phyloP scores from a whole-genome alignment of 2,113 vertebrate species.

The Australoheros scitulus region DNA sequence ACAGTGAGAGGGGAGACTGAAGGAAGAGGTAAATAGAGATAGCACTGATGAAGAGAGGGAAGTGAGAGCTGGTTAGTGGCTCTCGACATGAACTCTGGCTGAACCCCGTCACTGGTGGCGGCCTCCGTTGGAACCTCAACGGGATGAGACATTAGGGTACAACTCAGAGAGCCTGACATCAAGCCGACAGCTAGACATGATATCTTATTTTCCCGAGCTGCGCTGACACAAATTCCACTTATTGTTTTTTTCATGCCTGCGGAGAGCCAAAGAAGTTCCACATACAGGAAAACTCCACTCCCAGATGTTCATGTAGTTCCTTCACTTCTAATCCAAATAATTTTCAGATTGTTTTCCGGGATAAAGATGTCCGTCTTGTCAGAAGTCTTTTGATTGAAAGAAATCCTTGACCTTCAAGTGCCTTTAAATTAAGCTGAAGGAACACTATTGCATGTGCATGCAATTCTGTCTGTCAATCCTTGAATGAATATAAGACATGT shows the following conservation, averaged over 20 bases:
- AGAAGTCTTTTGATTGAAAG: conserved; percentile 76
- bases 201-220: conserved; percentile 98
- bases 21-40: conserved; percentile 32
- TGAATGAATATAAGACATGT: conserved; percentile 72
- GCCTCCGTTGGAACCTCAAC: conserved; percentile 85
- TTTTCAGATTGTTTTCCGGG: conserved; percentile 86
- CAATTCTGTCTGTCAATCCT: conserved; percentile 81
- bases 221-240: conserved; percentile 95
- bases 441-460: conserved; percentile 77
- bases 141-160: conserved; percentile 90
- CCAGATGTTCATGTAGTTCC: conserved; percentile 86
- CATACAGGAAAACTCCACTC: conserved; percentile 77
- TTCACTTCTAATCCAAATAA: conserved; percentile 90
- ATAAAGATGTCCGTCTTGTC: conserved; percentile 87
- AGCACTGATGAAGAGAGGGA: conserved; percentile 47
- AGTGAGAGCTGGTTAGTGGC: conserved; percentile 81
- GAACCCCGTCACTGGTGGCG: conserved; percentile 86
- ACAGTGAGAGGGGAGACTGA: background rate
- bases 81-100: conserved; percentile 95
- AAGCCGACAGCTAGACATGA: conserved; percentile 97
- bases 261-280: conserved; percentile 71
- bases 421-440: conserved; percentile 74
- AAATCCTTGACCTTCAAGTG: conserved; percentile 75
- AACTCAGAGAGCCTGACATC: conserved; percentile 92
- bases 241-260: conserved; percentile 91